Evolutionary conservation across 2,797 vertebrate genomes (phyloP).

Genomic region (Peromyscus melanophrys): DNA sequence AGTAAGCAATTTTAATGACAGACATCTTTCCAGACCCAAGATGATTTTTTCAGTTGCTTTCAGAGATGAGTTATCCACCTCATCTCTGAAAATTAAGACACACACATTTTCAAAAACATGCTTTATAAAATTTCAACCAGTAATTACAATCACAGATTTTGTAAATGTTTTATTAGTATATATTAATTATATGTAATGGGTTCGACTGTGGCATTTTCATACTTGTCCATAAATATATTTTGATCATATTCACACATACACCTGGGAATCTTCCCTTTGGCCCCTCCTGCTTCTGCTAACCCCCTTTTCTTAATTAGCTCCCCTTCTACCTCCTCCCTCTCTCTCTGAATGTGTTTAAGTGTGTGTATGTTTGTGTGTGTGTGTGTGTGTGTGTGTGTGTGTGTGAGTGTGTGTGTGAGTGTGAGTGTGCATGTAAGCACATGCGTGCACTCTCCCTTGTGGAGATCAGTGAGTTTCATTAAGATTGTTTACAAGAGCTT

Average conservation of each 20-base stretch:
- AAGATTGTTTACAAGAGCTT: neutral
- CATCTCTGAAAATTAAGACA: neutral
- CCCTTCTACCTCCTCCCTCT: neutral
- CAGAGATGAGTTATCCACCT: neutral
- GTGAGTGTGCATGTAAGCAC: no score
- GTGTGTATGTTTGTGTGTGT: neutral
- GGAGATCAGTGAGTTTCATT: neutral
- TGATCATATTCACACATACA: neutral
- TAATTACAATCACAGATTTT: conserved; percentile 12
- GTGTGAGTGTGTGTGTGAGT: neutral
- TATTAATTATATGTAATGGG: neutral
- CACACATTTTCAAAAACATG: conserved; percentile 37
- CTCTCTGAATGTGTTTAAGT: neutral
- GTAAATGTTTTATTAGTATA: neutral
- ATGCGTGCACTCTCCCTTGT: neutral
- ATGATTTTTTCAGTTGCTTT: neutral
- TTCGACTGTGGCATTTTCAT: neutral
- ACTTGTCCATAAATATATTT: neutral
- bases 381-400: no score
- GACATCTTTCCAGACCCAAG: neutral
- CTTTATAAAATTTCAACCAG: neutral
- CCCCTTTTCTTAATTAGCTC: neutral
- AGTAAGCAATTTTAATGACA: no score
- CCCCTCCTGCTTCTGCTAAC: neutral
- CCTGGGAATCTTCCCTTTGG: neutral